Evolutionary conservation across 2,888 invertebrate genomes (phyloP), one percentile per base, ranked within the genome.

Genomic region (Amblyjoppa proteus): DNA sequence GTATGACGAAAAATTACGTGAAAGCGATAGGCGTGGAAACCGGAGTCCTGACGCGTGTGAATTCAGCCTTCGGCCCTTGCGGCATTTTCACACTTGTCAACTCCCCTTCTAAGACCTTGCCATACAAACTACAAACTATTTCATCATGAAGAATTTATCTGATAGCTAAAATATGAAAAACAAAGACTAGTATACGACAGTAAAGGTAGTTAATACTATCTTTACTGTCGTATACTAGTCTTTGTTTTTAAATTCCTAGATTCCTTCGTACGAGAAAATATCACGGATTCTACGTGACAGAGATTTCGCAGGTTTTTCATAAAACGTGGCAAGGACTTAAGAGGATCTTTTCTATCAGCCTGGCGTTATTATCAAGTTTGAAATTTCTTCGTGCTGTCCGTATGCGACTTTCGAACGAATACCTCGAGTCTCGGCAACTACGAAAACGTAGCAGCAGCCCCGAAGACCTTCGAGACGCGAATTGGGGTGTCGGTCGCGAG

Each of bases 401-500:
- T n/a, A 51, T 20, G 69, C 53, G 64, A 11, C 41, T 28, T 41
- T 64, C 76, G 41, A 69, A 81, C 68, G 77, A 61, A 78, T 75
- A 75, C 25, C 34, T 68, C 74, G 81, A 73, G 76, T 34, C 64
- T 64, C n/a, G 64, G 58, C 71, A 41, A 28, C n/a, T 53, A 73
- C 16, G 45, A 49, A 73, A 38, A 75, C 69, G 71, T 41, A 69
- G 45, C 73, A 73, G 41, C 61, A 51, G 41, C 49, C 28, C 71
- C n/a, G 79, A 79, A 84, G 86, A 79, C 64, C 75, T 79, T 83
- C 68, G 68, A 71, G 82, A 61, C 25, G 86, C 75, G 66, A 80
- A 89, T 89, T 89, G 88, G 89, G 89, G 89, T 89, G 91, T 90
- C 88, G 89, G 73, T 79, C 85, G 88, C 88, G 89, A 88, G 90